Base-by-base conservation (phyloP, 2,888 invertebrate species). In the Gisinianus flammeolus region DNA sequence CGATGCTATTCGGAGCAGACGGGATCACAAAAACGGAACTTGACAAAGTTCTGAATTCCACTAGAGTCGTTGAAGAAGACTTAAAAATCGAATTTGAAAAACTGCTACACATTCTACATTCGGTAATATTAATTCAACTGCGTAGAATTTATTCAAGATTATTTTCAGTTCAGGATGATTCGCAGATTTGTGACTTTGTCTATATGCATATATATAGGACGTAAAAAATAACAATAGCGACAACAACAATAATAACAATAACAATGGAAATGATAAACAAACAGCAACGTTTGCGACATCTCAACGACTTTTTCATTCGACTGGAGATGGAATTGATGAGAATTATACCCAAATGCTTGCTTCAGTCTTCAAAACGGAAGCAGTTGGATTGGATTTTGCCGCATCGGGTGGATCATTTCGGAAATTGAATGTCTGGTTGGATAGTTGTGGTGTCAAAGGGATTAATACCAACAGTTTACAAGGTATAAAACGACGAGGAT, bases 71-170 rank as follows among this genome's bases (percentile, higher is more conserved):
- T 3, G 70, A 70, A 35, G 52, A 70, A n/a, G 35, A 70, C 19
- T 70, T 70, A n/a, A 26, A 12, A 16, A 54, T 26, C 2, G 70
- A 70, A 24, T 70, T 70, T 44, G 28, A n/a, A 56, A 56, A n/a
- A n/a, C 56, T 56, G 19, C n/a, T n/a, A n/a, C n/a, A n/a, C n/a
- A n/a, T n/a, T n/a, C n/a, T n/a, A n/a, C n/a, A n/a, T n/a, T n/a
- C n/a, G n/a, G n/a, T n/a, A n/a, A n/a, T n/a, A n/a, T n/a, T n/a
- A n/a, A n/a, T n/a, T n/a, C n/a, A n/a, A n/a, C n/a, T n/a, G n/a
- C n/a, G n/a, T n/a, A n/a, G n/a, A n/a, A n/a, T n/a, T n/a, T n/a
- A n/a, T n/a, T n/a, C n/a, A n/a, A n/a, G n/a, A n/a, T n/a, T n/a
- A n/a, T n/a, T n/a, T n/a, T n/a, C n/a, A n/a, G n/a, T n/a, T n/a